Evolutionary conservation across 2,113 vertebrate species (phyloP).

Genomic region (Pangasianodon gigas): DNA sequence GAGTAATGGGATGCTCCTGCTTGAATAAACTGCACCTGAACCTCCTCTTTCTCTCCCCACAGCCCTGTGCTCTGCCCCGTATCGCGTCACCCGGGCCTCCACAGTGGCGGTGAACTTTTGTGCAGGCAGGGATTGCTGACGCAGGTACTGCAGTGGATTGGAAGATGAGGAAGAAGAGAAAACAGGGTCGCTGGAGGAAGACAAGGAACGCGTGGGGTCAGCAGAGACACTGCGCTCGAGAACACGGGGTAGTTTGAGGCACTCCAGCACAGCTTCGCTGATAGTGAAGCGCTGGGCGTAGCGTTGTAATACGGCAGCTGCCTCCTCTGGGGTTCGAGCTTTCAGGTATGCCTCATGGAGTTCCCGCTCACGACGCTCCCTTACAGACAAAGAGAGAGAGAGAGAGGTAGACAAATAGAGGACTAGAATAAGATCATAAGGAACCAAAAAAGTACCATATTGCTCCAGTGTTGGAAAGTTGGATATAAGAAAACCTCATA

Average conservation of each 20-base stretch:
- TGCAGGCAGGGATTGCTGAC: conserved; percentile 87
- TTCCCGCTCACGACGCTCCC: conserved; percentile 87
- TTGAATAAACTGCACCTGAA: conserved; percentile 67
- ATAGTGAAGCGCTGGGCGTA: conserved; percentile 96
- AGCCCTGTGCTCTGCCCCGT: conserved; percentile 60
- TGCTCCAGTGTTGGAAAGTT: background rate
- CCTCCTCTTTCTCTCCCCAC: background rate
- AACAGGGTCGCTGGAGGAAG: conserved; percentile 60
- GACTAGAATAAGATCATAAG: background rate
- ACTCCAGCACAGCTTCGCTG: conserved; percentile 90
- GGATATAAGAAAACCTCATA: background rate
- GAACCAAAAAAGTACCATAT: background rate
- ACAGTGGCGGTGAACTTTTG: conserved; percentile 92
- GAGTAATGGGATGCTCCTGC: conserved; percentile 85
- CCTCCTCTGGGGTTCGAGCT: conserved; percentile 86
- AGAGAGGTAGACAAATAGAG: background rate
- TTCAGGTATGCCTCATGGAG: conserved; percentile 85
- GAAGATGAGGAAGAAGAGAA: conserved; percentile 69
- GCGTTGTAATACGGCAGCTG: conserved; percentile 82
- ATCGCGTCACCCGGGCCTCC: conserved; percentile 82
- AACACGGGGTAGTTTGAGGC: conserved; percentile 89
- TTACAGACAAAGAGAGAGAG: conserved; percentile 47
- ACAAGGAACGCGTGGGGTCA: conserved; percentile 77
- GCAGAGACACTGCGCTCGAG: conserved; percentile 92
- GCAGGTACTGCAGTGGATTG: conserved; percentile 84